phyloP scores from a whole-genome alignment of 2,113 vertebrate species.

The Motacilla alba region DNA sequence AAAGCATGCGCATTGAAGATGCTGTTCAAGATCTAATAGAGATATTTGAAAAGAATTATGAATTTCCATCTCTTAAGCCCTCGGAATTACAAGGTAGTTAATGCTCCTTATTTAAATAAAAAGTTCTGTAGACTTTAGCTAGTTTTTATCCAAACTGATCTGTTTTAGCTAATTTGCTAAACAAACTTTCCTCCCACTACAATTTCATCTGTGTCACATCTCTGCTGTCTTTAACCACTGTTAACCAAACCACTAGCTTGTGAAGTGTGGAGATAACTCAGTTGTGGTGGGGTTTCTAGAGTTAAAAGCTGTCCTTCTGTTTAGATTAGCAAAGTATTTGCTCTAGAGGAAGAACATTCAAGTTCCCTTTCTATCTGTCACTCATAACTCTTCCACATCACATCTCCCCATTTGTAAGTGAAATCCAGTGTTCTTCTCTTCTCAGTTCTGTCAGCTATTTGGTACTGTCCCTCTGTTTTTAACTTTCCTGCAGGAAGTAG shows the following conservation, averaged over 20 bases:
- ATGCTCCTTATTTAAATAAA: not conserved
- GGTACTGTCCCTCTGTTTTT: not conserved
- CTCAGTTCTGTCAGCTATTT: not conserved
- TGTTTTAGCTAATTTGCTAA: not conserved
- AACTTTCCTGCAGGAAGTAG: not conserved
- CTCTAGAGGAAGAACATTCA: not conserved
- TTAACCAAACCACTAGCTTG: not conserved
- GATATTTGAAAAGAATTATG: constrained; percentile 73
- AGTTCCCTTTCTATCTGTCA: not conserved
- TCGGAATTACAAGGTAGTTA: constrained; percentile 55
- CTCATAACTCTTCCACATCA: not conserved
- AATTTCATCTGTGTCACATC: not conserved
- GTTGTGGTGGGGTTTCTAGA: not conserved
- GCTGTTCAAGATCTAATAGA: constrained; percentile 74
- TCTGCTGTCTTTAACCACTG: not conserved
- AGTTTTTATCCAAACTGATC: not conserved
- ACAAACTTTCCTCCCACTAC: not conserved
- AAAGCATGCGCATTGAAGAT: constrained; percentile 74
- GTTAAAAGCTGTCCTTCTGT: not conserved
- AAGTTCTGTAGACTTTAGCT: not conserved
- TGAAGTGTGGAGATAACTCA: not conserved
- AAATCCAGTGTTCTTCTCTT: not conserved
- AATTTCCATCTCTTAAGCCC: constrained; percentile 36
- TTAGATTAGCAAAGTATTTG: not conserved
- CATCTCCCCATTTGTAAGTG: not conserved